Evolutionary conservation across 1,140 invertebrate species (phyloP).

Genomic region (Bicyclus anynana): DNA sequence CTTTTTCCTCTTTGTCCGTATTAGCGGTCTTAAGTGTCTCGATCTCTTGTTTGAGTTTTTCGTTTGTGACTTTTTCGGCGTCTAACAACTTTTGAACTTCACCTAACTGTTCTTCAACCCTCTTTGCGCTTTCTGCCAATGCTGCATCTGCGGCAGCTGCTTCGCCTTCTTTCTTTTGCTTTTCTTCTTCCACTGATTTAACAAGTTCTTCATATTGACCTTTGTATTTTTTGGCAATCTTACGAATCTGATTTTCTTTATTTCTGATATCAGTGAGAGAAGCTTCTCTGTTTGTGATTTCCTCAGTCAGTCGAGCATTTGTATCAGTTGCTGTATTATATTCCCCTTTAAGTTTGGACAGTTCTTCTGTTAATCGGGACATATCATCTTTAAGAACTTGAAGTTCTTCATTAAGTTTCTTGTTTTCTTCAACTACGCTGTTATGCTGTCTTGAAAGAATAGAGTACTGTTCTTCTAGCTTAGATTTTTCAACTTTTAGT

Average conservation of each 20-base stretch:
- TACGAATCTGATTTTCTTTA: slow-evolving; percentile 90
- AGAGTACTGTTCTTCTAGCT: slow-evolving; percentile 85
- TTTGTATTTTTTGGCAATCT: slow-evolving; percentile 96
- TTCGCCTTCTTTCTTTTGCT: slow-evolving; percentile 76
- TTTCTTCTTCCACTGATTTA: slow-evolving; percentile 81
- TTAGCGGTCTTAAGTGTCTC: slow-evolving; percentile 81
- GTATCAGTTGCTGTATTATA: slow-evolving; percentile 80
- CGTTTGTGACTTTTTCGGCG: slow-evolving; percentile 79
- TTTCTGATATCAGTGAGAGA: slow-evolving; percentile 85
- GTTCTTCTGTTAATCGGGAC: slow-evolving; percentile 76
- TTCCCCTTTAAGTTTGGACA: slow-evolving; percentile 76
- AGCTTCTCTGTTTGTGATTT: slow-evolving; percentile 82
- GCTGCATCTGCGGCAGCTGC: slow-evolving; percentile 56
- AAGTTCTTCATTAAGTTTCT: slow-evolving; percentile 76
- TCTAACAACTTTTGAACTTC: slow-evolving; percentile 81
- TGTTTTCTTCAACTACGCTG: slow-evolving; percentile 74
- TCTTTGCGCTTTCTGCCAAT: slow-evolving; percentile 58
- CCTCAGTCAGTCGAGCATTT: slow-evolving; percentile 82
- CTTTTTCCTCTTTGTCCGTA: slow-evolving; percentile 84
- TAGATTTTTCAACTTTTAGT: slow-evolving; percentile 83
- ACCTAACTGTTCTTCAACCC: slow-evolving; percentile 77
- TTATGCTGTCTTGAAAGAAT: slow-evolving; percentile 78
- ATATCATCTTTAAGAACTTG: slow-evolving; percentile 68
- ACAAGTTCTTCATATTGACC: slow-evolving; percentile 87
- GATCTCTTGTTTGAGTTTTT: slow-evolving; percentile 83